Evolutionary conservation across 2,888 invertebrate genomes (phyloP), one percentile per base, ranked within the genome.

Genomic region (Drosophila melanosoma): DNA sequence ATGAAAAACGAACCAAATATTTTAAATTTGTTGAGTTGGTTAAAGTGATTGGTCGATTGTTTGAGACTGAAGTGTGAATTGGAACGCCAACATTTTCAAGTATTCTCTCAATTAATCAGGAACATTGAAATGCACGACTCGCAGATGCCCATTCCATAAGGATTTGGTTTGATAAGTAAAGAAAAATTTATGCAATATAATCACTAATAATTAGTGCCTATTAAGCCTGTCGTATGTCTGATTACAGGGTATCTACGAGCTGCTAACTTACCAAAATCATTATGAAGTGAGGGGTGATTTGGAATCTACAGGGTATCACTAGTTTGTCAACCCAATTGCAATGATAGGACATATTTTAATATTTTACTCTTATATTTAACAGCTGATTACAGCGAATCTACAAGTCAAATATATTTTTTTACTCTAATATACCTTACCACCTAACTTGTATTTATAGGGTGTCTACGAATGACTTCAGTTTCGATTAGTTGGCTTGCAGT

Each of bases 11-110:
- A 45, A 7, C 20, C 7, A 58, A 26, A 45, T 32, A 20, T 38
- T 54, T 54, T 12, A 26, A 49, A 57, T 45, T 42, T 20, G 20
- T 20, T 45, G 20, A 45, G 12, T 12, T 42, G 42, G 20, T 11
- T 42, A 1, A 1, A 51, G 26, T 26, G 32, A 54, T 40, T 49
- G 45, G 11, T 15, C 54, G 26, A 56, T 29, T 51, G 42, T 53
- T 5, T 57, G 33, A 7, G 11, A 26, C 60, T 23, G 4, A 53
- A 17, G 60, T 32, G 58, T 40, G 17, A 65, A 62, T 51, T 40
- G 8, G 1, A n/a, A n/a, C n/a, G n/a, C 10, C 40, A n/a, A 40
- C 10, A n/a, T 40, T 40, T 10, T 40, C n/a, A 40, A n/a, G 40
- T n/a, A 1, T n/a, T 40, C 10, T 5, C 4, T 40, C 10, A n/a